phyloP scores from a whole-genome alignment of 2,888 invertebrate genomes.

The Tenthredo livida region DNA sequence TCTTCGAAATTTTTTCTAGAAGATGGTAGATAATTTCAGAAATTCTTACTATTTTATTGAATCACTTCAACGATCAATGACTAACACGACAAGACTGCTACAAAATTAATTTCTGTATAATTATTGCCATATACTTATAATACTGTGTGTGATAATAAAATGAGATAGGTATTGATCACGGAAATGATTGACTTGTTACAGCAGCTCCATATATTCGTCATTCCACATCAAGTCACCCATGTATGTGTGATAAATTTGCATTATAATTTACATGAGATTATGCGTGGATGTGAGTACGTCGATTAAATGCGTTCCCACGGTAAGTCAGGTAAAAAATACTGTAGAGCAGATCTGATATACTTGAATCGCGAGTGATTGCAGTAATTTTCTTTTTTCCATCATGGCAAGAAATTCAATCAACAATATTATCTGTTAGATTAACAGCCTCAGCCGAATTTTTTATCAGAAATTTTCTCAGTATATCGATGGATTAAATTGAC shows the following conservation, averaged over 20 bases:
- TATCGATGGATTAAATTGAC: background rate
- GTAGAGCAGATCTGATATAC: background rate
- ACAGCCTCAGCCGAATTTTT: no score
- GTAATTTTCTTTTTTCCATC: background rate
- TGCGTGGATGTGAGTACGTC: background rate
- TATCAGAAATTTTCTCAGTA: background rate
- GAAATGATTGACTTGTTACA: conserved; percentile 35
- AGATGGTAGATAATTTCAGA: no score
- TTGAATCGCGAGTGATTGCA: background rate
- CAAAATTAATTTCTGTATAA: background rate
- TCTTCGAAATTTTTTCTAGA: no score
- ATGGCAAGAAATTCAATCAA: background rate
- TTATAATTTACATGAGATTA: conserved; percentile 26
- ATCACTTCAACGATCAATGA: background rate
- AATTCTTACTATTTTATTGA: no score
- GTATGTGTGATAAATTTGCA: conserved; percentile 8
- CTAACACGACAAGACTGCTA: background rate
- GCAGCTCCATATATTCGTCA: background rate
- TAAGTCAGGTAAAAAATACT: background rate
- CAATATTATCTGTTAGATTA: no score
- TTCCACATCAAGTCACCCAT: background rate
- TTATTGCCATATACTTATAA: conserved; percentile 79
- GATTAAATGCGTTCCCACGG: conserved; percentile 34
- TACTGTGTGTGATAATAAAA: background rate
- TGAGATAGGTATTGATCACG: conserved; percentile 25